Percentiles rank a stretch among this genome's conserved stretches.
These are phyloP conservation scores for Syngnathus acus DNA, from an alignment of 2,797 vertebrate species.

Conservation along the genomic window DNA sequence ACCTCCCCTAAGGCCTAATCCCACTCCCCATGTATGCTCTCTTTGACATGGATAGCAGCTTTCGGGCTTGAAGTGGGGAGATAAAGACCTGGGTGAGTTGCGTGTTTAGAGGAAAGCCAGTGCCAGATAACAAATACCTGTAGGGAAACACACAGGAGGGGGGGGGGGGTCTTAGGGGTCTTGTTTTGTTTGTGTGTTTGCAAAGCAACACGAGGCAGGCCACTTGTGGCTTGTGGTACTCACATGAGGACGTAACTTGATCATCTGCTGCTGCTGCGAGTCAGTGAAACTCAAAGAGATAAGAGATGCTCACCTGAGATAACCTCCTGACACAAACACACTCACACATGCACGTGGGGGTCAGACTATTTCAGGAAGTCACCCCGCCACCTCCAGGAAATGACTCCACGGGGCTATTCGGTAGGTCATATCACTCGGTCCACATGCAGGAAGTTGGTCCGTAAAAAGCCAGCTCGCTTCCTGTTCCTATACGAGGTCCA, in stretches of 20 bases:
- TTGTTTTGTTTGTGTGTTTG: conserved; percentile 64
- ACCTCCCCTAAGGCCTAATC: conserved; percentile 43
- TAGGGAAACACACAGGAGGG: conserved; percentile 56
- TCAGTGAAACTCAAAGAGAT: conserved; percentile 66
- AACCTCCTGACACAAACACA: conserved; percentile 61
- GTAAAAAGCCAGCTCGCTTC: conserved; percentile 53
- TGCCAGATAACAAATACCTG: conserved; percentile 67
- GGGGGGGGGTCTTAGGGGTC: conserved; percentile 19
- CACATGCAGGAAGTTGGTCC: conserved; percentile 50
- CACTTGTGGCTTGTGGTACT: conserved; percentile 37
- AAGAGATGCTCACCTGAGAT: conserved; percentile 72
- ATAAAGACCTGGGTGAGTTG: conserved; percentile 64
- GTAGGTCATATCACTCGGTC: conserved; percentile 74
- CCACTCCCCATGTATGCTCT: conserved; percentile 63
- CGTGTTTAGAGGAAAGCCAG: conserved; percentile 42
- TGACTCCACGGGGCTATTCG: conserved; percentile 42
- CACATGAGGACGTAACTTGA: conserved; percentile 69
- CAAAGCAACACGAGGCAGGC: conserved; percentile 49
- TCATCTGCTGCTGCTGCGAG: conserved; percentile 52
- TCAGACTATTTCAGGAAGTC: conserved; percentile 45
- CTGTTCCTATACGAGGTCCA: conserved; percentile 46
- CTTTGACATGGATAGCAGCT: conserved; percentile 93
- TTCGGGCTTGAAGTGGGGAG: conserved; percentile 66
- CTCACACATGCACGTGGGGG: conserved; percentile 40
- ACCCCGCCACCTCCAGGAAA: conserved; percentile 58